Conservation (phyloP, 2,888 invertebrate genomes). For the Xestia xanthographa region DNA sequence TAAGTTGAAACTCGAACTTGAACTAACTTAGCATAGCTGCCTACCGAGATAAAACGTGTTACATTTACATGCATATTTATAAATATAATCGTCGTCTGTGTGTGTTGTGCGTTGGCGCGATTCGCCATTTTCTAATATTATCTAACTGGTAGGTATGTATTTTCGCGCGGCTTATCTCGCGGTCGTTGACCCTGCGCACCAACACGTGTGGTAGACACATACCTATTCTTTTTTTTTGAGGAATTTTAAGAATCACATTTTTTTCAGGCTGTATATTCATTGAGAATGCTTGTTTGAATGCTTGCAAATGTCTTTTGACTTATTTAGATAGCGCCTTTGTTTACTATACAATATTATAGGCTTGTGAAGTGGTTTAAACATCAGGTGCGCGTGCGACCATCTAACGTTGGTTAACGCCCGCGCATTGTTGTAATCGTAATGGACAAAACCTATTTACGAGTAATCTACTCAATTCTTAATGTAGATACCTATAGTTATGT, state of each 20-base stretch:
- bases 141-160: slow-evolving; percentile 79
- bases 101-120: slow-evolving; percentile 70
- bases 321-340: not conserved
- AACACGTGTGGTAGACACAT: slow-evolving; percentile 73
- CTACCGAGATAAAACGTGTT: slow-evolving; percentile 41
- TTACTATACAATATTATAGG: slow-evolving; percentile 2
- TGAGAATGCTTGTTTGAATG: not conserved
- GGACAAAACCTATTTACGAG: slow-evolving; percentile 9
- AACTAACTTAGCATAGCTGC: slow-evolving; percentile 23
- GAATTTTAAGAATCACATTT: not conserved
- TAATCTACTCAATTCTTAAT: not conserved
- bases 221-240: slow-evolving; percentile 11
- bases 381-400: slow-evolving; percentile 28
- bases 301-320: not conserved
- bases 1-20: slow-evolving; percentile 27
- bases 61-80: slow-evolving; percentile 62
- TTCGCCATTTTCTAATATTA: slow-evolving; percentile 88
- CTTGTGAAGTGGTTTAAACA: slow-evolving; percentile 15
- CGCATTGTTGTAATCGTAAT: slow-evolving; percentile 5
- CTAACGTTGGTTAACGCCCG: slow-evolving; percentile 10
- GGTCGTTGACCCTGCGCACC: slow-evolving; percentile 79
- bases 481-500: not conserved
- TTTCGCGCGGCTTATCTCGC: slow-evolving; percentile 86
- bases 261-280: not conserved
- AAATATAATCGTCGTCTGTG: slow-evolving; percentile 56